phyloP scores from a whole-genome alignment of 2,888 invertebrate genomes.

The Torymus tubicola region DNA sequence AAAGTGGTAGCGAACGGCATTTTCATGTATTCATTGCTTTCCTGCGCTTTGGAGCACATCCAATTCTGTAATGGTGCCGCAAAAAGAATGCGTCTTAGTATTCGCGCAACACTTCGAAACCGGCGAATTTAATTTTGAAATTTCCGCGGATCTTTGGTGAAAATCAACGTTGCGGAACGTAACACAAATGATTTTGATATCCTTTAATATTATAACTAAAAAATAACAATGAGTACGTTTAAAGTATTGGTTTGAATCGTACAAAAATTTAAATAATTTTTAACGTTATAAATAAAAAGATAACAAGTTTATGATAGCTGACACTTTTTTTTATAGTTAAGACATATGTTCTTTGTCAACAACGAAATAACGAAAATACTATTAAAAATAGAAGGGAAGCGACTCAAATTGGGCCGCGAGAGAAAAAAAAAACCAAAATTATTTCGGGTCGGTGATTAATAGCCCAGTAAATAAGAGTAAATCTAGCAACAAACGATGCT shows the following conservation, averaged over 20 bases:
- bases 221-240: no score
- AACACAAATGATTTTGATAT: background rate
- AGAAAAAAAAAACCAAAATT: conserved; percentile 17
- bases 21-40: conserved; percentile 53
- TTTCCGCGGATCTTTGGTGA: background rate
- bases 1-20: conserved; percentile 57
- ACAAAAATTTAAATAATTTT: no score
- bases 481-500: background rate
- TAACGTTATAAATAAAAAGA: no score
- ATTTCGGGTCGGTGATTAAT: conserved; percentile 46
- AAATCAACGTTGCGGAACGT: conserved; percentile 18
- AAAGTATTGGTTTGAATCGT: no score
- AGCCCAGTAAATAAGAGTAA: conserved; percentile 29
- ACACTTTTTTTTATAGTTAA: background rate
- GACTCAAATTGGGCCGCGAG: conserved; percentile 9
- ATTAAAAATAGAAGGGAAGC: conserved; percentile 14
- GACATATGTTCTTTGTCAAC: background rate
- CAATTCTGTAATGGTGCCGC: conserved; percentile 56
- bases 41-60: conserved; percentile 49
- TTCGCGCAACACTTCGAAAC: conserved; percentile 46
- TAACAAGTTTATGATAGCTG: background rate
- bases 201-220: no score
- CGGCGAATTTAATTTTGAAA: conserved; percentile 8
- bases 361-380: background rate
- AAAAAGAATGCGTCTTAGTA: conserved; percentile 48